These are phyloP conservation scores for Anoplius nigerrimus DNA, from an alignment of 2,888 invertebrate species.

Conservation along the genomic window DNA sequence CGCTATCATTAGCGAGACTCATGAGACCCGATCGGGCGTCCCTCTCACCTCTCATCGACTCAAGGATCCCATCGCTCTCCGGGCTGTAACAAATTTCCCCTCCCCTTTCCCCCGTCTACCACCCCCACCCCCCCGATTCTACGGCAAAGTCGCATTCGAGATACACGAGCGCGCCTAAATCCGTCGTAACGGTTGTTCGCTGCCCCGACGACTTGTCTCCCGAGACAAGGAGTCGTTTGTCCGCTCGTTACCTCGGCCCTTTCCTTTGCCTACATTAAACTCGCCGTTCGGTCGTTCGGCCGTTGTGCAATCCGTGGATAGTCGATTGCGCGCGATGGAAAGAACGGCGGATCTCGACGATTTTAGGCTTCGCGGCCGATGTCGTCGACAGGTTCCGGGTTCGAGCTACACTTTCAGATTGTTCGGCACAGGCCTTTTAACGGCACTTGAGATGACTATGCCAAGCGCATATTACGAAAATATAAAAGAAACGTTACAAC, in stretches of 20 bases:
- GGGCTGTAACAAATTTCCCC: neutral
- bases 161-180: neutral
- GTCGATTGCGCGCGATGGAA: neutral
- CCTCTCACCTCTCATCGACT: no score
- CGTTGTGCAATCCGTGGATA: neutral
- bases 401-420: no score
- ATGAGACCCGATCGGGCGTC: no score
- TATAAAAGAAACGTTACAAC: no score
- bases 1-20: no score
- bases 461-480: no score
- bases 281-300: no score
- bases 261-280: neutral
- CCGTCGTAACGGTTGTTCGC: no score
- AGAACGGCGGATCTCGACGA: conserved; percentile 6
- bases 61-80: neutral
- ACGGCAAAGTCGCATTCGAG: neutral
- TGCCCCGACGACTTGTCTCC: neutral
- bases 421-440: no score
- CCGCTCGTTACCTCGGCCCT: neutral
- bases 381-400: no score
- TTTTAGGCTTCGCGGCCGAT: no score
- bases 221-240: neutral
- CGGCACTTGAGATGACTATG: no score
- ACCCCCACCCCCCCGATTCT: neutral
- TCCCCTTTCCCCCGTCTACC: neutral